These are phyloP conservation scores for Imbricaverruca yamaguchii DNA, from an alignment of 2,888 invertebrate genomes.

Conservation along the genomic window DNA sequence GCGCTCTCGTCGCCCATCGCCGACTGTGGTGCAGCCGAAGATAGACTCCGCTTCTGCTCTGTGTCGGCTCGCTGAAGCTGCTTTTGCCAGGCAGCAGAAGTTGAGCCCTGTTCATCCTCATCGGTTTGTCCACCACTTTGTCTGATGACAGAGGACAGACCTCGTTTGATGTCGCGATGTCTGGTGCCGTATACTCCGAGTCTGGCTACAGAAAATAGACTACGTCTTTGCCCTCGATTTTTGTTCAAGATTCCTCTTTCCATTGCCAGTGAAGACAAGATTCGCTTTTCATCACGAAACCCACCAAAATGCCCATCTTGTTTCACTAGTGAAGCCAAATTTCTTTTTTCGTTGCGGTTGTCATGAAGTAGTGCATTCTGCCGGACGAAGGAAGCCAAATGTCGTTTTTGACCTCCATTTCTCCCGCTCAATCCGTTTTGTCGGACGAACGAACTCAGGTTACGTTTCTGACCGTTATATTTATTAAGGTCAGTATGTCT, in stretches of 20 bases:
- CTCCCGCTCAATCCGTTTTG: too few relatives aligned
- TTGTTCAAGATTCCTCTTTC: neutral
- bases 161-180: neutral
- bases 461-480: too few relatives aligned
- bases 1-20: too few relatives aligned
- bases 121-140: neutral
- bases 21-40: neutral
- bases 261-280: neutral
- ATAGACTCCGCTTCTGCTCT: neutral
- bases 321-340: neutral
- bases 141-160: neutral
- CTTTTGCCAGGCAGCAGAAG: neutral
- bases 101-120: neutral
- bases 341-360: neutral
- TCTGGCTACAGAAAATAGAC: neutral
- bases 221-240: neutral
- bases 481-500: neutral
- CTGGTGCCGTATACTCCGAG: neutral
- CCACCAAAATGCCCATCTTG: neutral
- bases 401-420: neutral
- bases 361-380: too few relatives aligned
- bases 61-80: neutral
- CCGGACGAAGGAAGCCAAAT: neutral
- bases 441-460: too few relatives aligned
- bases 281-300: neutral